These are phyloP conservation scores for Ptilorrhoa leucosticta DNA, from an alignment of 2,113 vertebrate species.

Conservation along the genomic window DNA sequence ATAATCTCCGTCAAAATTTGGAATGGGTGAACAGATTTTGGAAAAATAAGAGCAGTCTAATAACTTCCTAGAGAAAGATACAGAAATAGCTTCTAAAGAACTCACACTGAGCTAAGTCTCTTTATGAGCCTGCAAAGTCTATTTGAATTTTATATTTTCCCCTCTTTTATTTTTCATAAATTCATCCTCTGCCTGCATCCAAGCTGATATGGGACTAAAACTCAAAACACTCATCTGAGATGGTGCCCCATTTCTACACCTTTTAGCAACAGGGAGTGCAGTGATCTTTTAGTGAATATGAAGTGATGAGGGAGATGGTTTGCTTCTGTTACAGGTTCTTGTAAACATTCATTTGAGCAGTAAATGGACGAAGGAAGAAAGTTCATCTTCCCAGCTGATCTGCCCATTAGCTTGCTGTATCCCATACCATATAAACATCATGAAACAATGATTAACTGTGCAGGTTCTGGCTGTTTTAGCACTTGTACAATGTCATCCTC, in stretches of 20 bases:
- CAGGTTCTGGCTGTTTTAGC: neutral
- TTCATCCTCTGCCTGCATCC: neutral
- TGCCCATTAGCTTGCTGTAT: neutral
- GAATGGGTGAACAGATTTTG: neutral
- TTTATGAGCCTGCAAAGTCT: neutral
- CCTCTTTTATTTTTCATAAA: neutral
- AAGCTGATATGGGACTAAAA: neutral
- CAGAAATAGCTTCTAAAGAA: slow-evolving; percentile 11
- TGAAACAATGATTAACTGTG: neutral
- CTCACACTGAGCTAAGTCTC: neutral
- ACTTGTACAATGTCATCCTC: neutral
- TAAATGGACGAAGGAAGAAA: neutral
- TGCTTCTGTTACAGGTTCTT: neutral
- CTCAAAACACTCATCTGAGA: neutral
- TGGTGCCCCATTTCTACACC: neutral
- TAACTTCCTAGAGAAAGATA: neutral
- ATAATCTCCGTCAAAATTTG: neutral
- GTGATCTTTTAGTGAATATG: neutral
- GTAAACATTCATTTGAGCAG: neutral
- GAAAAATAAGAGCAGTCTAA: neutral
- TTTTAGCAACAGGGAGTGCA: neutral
- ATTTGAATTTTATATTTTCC: slow-evolving; percentile 2
- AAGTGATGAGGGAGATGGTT: neutral
- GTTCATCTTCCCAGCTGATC: neutral
- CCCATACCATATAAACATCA: neutral